These are phyloP conservation scores for Thelaira solivaga DNA, from an alignment of 2,888 invertebrate genomes.

Conservation along the genomic window DNA sequence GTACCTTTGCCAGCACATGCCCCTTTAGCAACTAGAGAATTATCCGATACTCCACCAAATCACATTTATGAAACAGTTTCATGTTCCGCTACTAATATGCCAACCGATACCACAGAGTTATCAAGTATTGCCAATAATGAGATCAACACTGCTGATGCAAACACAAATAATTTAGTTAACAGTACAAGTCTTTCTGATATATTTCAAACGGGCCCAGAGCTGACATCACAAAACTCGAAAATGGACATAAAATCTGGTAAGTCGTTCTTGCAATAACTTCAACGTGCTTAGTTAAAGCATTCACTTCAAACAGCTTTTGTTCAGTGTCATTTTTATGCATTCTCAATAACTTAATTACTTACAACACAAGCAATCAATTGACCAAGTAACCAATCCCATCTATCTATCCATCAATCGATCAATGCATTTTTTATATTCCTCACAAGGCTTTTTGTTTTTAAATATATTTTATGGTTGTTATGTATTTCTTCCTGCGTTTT, in stretches of 20 bases:
- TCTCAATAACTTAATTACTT: slow-evolving; percentile 21
- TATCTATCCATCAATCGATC: background rate
- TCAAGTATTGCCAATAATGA: slow-evolving; percentile 38
- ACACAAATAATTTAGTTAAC: slow-evolving; percentile 35
- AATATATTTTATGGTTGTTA: too few relatives aligned
- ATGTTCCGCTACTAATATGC: slow-evolving; percentile 49
- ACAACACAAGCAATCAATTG: slow-evolving; percentile 4
- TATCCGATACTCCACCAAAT: slow-evolving; percentile 69
- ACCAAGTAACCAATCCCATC: slow-evolving; percentile 9
- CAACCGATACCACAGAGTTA: slow-evolving; percentile 42
- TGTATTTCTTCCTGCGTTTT: too few relatives aligned
- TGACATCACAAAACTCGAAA: slow-evolving; percentile 62
- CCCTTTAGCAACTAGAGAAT: slow-evolving; percentile 70
- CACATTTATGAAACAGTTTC: slow-evolving; percentile 64
- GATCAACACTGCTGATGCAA: slow-evolving; percentile 23
- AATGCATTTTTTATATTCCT: too few relatives aligned
- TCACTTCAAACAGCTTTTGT: background rate
- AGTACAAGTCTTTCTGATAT: slow-evolving; percentile 56
- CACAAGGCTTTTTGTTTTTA: too few relatives aligned
- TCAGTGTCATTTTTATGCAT: slow-evolving; percentile 43
- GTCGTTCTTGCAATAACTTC: slow-evolving; percentile 30
- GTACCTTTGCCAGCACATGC: slow-evolving; percentile 67
- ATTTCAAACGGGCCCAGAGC: slow-evolving; percentile 45
- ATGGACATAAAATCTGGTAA: slow-evolving; percentile 71
- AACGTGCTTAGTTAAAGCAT: background rate